A percentile compares a stretch with the other conserved stretches of the same genome.
Conservation (phyloP, 2,888 invertebrate species). For the Amblyjoppa fuscipennis region DNA sequence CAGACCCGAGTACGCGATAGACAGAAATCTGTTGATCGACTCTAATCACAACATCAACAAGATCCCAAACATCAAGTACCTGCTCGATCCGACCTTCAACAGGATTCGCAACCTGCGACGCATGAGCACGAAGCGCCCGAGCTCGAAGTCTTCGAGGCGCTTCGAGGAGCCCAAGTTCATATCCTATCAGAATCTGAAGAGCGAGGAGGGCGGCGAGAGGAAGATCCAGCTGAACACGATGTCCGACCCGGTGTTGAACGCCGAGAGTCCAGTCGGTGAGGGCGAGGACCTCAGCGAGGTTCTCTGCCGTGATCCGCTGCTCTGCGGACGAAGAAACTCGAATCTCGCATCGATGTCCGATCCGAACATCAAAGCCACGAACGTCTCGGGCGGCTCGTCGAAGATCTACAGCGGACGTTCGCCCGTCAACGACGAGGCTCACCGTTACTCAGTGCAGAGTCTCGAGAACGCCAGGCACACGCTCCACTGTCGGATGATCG, state of each 20-base stretch:
- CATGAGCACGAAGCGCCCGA: conserved; percentile 77
- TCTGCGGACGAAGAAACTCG: conserved; percentile 72
- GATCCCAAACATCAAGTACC: conserved; percentile 80
- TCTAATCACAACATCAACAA: conserved; percentile 83
- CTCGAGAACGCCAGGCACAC: conserved; percentile 71
- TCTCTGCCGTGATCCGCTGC: conserved; percentile 62
- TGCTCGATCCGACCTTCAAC: conserved; percentile 82
- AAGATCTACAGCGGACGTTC: conserved; percentile 64
- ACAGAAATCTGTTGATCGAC: conserved; percentile 81
- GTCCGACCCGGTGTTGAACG: conserved; percentile 81
- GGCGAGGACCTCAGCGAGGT: conserved; percentile 66
- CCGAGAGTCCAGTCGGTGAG: conserved; percentile 69
- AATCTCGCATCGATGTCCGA: conserved; percentile 81
- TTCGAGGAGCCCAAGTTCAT: conserved; percentile 79
- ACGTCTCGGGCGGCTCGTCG: conserved; percentile 63
- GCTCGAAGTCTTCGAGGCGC: conserved; percentile 58
- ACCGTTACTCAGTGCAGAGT: conserved; percentile 77
- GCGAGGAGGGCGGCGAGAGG: conserved; percentile 71
- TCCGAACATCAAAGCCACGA: conserved; percentile 78
- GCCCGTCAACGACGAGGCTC: conserved; percentile 46
- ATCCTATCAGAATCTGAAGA: conserved; percentile 82
- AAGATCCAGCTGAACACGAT: conserved; percentile 78
- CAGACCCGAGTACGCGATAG: conserved; percentile 80
- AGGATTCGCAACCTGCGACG: conserved; percentile 80
- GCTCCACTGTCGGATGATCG: conserved; percentile 53